phyloP scores from a whole-genome alignment of 1,140 invertebrate genomes.

The Drosophila pruinosa region DNA sequence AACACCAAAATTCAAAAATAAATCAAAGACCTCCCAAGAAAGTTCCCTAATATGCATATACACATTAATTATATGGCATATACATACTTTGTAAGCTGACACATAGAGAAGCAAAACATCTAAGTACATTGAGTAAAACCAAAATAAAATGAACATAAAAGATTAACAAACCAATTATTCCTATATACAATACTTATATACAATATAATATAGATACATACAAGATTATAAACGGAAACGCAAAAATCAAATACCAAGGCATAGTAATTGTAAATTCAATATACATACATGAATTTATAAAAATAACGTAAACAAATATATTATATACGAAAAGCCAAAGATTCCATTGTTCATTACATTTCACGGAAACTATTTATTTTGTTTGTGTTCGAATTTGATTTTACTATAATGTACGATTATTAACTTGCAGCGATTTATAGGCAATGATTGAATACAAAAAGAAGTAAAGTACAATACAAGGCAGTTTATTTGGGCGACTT shows the following conservation, averaged over 20 bases:
- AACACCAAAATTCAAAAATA: constrained; percentile 61
- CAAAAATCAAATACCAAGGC: constrained; percentile 66
- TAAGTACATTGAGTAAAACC: constrained; percentile 15
- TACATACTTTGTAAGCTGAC: constrained; percentile 45
- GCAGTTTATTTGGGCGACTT: constrained; percentile 63
- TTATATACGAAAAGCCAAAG: constrained; percentile 63
- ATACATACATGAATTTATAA: constrained; percentile 9
- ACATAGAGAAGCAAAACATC: constrained; percentile 19
- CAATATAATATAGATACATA: constrained; percentile 45
- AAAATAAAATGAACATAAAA: constrained; percentile 44
- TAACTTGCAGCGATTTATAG: constrained; percentile 45
- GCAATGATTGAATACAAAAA: constrained; percentile 44
- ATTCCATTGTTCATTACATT: constrained; percentile 34
- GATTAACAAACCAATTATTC: constrained; percentile 80
- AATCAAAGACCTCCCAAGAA: constrained; percentile 79
- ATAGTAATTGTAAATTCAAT: constrained; percentile 70
- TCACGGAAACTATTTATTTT: constrained; percentile 36
- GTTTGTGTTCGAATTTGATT: constrained; percentile 12
- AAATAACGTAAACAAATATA: constrained; percentile 57
- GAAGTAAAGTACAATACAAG: constrained; percentile 66
- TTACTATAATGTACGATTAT: constrained; percentile 26
- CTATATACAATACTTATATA: constrained; percentile 73
- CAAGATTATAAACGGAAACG: constrained; percentile 49
- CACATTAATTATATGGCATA: constrained; percentile 57
- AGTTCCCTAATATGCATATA: constrained; percentile 69